phyloP scores from a whole-genome alignment of 2,797 vertebrate species.

The Phylloscopus collybita region DNA sequence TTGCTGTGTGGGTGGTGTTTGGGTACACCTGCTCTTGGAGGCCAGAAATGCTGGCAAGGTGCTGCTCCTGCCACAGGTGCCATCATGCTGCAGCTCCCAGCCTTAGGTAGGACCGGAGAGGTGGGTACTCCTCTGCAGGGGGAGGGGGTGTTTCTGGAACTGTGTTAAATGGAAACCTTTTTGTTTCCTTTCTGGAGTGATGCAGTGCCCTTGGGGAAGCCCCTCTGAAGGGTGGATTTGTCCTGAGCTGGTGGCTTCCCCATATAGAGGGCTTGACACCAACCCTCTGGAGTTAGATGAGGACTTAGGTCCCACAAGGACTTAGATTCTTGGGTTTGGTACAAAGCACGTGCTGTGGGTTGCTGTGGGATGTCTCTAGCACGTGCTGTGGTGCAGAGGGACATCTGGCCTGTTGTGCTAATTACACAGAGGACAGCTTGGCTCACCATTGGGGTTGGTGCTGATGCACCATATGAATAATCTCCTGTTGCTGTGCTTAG shows the following conservation, averaged over 20 bases:
- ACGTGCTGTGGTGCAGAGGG: background rate
- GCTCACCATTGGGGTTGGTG: background rate
- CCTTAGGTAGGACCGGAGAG: background rate
- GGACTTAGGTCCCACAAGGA: background rate
- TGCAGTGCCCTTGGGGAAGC: background rate
- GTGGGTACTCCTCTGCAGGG: background rate
- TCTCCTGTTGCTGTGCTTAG: background rate
- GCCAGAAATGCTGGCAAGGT: background rate
- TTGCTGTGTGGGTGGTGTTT: background rate
- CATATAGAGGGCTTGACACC: background rate
- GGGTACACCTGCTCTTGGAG: background rate
- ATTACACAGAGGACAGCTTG: background rate
- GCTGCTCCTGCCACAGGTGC: background rate
- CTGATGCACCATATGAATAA: background rate
- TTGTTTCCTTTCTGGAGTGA: background rate
- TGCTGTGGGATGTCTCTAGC: background rate
- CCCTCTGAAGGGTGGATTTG: background rate
- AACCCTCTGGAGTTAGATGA: background rate
- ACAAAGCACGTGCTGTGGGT: background rate
- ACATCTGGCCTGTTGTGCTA: background rate
- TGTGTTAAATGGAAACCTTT: background rate
- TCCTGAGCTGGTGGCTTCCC: background rate
- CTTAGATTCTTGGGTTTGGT: background rate
- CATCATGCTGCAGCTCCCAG: background rate
- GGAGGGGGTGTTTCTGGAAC: background rate